phyloP scores from a whole-genome alignment of 2,113 vertebrate species.

The Datnioides undecimradiatus region DNA sequence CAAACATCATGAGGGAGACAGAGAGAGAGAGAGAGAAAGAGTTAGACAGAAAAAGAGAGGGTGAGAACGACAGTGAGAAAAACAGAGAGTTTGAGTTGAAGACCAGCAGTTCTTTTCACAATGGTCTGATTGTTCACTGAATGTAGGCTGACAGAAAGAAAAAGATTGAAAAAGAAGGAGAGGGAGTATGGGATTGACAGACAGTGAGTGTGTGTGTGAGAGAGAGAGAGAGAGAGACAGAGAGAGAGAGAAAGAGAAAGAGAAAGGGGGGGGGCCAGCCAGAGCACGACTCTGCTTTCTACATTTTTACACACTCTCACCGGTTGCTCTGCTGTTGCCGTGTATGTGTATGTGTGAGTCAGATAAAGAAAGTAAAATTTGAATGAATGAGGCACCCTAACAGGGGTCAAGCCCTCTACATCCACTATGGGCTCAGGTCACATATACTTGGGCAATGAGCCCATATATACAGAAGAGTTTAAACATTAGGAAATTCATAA shows the following conservation, averaged over 20 bases:
- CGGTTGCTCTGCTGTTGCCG: slow-evolving; percentile 73
- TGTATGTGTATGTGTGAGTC: slow-evolving; percentile 32
- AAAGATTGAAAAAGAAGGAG: slow-evolving; percentile 60
- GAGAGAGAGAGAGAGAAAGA: neutral
- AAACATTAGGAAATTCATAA: neutral
- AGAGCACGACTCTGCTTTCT: slow-evolving; percentile 59
- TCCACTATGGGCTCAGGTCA: slow-evolving; percentile 11
- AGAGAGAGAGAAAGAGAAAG: slow-evolving; percentile 17
- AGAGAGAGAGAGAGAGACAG: slow-evolving; percentile 14
- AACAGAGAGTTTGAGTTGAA: slow-evolving; percentile 43
- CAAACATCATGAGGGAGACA: slow-evolving; percentile 53
- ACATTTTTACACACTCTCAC: slow-evolving; percentile 73
- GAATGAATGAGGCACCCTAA: slow-evolving; percentile 51
- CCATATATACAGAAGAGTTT: neutral
- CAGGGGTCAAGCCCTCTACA: slow-evolving; percentile 50
- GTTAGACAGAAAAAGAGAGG: neutral
- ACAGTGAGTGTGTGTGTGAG: slow-evolving; percentile 23
- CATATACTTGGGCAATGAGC: neutral
- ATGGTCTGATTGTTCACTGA: slow-evolving; percentile 69
- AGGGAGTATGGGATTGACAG: slow-evolving; percentile 48
- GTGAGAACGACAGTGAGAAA: slow-evolving; percentile 33
- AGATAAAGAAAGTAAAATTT: slow-evolving; percentile 39
- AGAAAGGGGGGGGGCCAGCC: slow-evolving; percentile 18
- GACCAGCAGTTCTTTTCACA: slow-evolving; percentile 65
- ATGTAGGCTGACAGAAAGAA: slow-evolving; percentile 56